Conservation (phyloP, 2,797 vertebrate species). For the Perodicticus potto region DNA sequence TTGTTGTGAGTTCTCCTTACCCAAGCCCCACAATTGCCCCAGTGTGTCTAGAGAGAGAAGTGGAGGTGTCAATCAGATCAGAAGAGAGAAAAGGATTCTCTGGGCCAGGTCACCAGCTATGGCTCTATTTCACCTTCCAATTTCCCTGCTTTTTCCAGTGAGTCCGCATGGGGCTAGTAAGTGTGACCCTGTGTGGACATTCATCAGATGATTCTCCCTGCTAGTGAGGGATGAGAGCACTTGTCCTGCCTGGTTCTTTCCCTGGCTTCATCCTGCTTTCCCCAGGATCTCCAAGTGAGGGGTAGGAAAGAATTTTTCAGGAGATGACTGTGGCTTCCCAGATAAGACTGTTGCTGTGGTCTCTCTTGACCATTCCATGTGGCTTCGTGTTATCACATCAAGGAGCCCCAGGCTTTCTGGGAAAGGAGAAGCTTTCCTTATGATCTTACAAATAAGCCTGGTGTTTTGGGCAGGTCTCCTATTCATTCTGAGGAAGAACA, state of each 20-base stretch:
- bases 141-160: too few relatives aligned
- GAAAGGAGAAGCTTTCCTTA: not conserved
- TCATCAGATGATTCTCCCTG: not conserved
- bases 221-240: not conserved
- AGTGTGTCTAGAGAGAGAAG: not conserved
- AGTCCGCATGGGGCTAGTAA: fast-evolving
- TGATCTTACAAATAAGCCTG: not conserved
- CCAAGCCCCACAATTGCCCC: fast-evolving
- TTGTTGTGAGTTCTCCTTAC: not conserved
- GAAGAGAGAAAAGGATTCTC: not conserved
- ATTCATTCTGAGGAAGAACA: not conserved
- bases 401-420: not conserved
- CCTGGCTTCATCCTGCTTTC: not conserved
- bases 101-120: not conserved
- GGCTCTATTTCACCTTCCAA: not conserved
- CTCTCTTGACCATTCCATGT: not conserved
- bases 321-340: fast-evolving
- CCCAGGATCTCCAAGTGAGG: fast-evolving
- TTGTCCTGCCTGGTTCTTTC: not conserved
- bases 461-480: not conserved
- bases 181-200: fast-evolving
- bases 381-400: not conserved
- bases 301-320: not conserved
- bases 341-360: not conserved
- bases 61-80: not conserved